These are phyloP conservation scores for Manis pentadactyla DNA, from an alignment of 2,797 vertebrate species.

Conservation along the genomic window DNA sequence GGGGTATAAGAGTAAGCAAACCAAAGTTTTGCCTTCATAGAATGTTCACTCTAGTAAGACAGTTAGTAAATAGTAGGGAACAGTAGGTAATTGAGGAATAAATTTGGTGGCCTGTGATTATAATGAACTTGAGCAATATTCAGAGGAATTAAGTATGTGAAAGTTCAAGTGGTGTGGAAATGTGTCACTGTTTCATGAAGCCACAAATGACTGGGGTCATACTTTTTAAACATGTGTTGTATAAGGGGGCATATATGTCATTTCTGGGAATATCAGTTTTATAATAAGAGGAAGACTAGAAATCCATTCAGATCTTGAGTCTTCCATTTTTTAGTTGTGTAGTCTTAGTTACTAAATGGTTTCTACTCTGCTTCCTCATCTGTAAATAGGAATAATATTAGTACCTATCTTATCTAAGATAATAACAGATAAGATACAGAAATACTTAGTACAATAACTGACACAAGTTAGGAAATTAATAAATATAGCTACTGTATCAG, in stretches of 20 bases:
- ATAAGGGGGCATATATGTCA: not conserved
- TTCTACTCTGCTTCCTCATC: constrained; percentile 12
- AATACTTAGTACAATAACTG: not conserved
- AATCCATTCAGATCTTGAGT: not conserved
- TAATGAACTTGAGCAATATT: not conserved
- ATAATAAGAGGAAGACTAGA: not conserved
- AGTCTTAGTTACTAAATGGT: not conserved
- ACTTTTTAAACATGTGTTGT: not conserved
- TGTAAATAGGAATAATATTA: not conserved
- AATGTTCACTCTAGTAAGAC: not conserved
- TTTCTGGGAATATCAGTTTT: not conserved
- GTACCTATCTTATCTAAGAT: not conserved
- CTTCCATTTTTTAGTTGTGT: not conserved
- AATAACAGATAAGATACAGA: not conserved
- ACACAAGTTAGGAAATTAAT: not conserved
- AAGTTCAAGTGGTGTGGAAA: not conserved
- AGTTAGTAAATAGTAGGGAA: not conserved
- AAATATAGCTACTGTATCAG: not conserved
- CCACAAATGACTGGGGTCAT: not conserved
- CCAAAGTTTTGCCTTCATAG: not conserved
- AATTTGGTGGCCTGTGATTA: not conserved
- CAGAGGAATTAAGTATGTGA: not conserved
- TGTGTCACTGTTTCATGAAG: not conserved
- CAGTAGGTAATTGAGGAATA: not conserved
- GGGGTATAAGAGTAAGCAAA: not conserved